Conservation (phyloP, 1,140 invertebrate genomes). For the Drosophila pseudoobscura region DNA sequence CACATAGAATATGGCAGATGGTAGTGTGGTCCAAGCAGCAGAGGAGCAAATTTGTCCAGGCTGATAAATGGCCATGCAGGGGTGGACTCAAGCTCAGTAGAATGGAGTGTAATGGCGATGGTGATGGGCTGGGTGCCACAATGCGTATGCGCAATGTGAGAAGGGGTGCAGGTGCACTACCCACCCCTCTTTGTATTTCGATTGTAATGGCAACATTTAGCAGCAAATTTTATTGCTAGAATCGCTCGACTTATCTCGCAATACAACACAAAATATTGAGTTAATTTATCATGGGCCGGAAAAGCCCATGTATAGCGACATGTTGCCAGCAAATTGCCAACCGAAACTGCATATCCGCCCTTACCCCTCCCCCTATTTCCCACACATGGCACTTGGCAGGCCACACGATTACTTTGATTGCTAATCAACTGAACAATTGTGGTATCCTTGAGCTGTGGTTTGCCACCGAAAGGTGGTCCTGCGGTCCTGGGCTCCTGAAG, state of each 20-base stretch:
- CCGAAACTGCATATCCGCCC: conserved; percentile 9
- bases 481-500: neutral
- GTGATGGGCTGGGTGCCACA: conserved; percentile 19
- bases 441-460: neutral
- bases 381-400: conserved; percentile 23
- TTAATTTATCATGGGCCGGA: conserved; percentile 54
- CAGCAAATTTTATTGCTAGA: conserved; percentile 47
- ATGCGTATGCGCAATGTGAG: conserved; percentile 56
- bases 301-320: conserved; percentile 3
- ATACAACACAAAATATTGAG: conserved; percentile 42
- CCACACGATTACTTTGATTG: conserved; percentile 59
- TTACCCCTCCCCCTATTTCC: neutral
- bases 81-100: conserved; percentile 15
- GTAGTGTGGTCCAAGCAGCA: neutral
- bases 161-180: neutral
- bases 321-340: conserved; percentile 53
- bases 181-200: neutral
- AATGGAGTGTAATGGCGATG: neutral
- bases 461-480: neutral
- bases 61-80: conserved; percentile 57
- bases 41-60: conserved; percentile 11
- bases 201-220: conserved; percentile 55
- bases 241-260: conserved; percentile 7
- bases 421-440: conserved; percentile 42
- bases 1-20: neutral